Base-by-base conservation (phyloP, 2,113 vertebrate species). In the Myrmecobius fasciatus region DNA sequence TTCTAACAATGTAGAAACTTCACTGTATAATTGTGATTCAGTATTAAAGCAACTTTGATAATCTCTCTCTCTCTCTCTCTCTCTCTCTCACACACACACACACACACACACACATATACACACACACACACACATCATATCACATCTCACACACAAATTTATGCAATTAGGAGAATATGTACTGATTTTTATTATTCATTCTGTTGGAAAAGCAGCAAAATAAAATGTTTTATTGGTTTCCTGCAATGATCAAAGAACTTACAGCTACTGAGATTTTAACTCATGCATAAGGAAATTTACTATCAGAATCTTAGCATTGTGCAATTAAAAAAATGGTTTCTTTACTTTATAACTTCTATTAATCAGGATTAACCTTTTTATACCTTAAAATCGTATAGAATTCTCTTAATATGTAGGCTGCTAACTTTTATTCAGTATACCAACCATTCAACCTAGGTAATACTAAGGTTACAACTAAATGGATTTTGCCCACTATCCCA, bases 351-450 rank as follows among this genome's bases (percentile, higher is more conserved):
- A 75, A 36, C 31, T n/a, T 4, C 14, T 75, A 75, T 14, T 11
- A 75, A 97, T 96, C 3, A 96, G 92, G 92, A 95, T n/a, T 92
- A 56, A 93, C 91, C 96, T 95, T 47, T 96, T 5, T 94, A 31
- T 96, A 26, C 90, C 94, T 92, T 14, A 49, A 93, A 54, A 14
- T 91, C 48, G 56, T 92, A 83, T 88, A 91, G 56, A 51, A 93
- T 93, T 96, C 47, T 52, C 48, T 67, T 93, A 94, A 95, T 89
- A 54, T n/a, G 24, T 96, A 43, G 56, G 47, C 5, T 95, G 53
- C 56, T 97, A 53, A 92, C 36, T 93, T 91, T 93, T 60, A 60
- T 60, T 60, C 28, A 11, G 6, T 75, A n/a, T 75, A n/a, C 12
- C 36, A 75, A n/a, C 11, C 3, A 75, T n/a, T n/a, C 4, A n/a